Evolutionary conservation across 2,888 invertebrate genomes (phyloP), one percentile per base, ranked within the genome.

Genomic region (Rhorus exstirpatorius): DNA sequence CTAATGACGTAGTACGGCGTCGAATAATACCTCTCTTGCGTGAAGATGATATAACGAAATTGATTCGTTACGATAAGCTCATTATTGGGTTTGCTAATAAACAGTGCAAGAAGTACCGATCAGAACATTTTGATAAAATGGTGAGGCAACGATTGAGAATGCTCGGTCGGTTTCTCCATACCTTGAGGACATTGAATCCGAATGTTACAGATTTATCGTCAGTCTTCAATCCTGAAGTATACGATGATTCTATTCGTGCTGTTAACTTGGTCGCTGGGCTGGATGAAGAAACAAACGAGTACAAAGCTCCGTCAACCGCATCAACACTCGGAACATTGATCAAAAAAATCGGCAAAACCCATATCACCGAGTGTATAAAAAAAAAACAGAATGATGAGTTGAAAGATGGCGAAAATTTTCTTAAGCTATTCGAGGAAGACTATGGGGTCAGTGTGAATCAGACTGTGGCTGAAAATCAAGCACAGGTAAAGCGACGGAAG

Each of bases 51-150:
- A 61, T 83, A 7, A 24, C 46, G 10, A 51, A 70, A 8, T 0
- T 31, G 31, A 70, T 84, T 0, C 10, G 60, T 24, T 83, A 75
- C 44, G 84, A 83, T 67, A 60, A 83, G 53, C 26, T 83, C 1
- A n/a, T 84, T 10, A 81, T 84, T 1, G n/a, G 55, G 26, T 81
- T 67, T 70, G 78, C 71, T 8, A 84, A 84, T 21, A 74, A 81
- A 7, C 75, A 71, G 14, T 81, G 78, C 38, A 6, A 72, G 46
- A 81, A 78, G 17, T 79, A 79, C 19, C 55, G 68, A 1, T 55
- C 60, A 6, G 41, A 79, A 1, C 79, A 83, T 55, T 81, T 70
- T 10, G 41, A 68, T 17, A n/a, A 58, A 41, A 74, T 81, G 74
- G 75, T 84, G 19, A 44, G 79, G 1, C 21, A 75, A 4, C 70